Conservation (phyloP, 2,113 vertebrate species). For the Ceratotherium simum region DNA sequence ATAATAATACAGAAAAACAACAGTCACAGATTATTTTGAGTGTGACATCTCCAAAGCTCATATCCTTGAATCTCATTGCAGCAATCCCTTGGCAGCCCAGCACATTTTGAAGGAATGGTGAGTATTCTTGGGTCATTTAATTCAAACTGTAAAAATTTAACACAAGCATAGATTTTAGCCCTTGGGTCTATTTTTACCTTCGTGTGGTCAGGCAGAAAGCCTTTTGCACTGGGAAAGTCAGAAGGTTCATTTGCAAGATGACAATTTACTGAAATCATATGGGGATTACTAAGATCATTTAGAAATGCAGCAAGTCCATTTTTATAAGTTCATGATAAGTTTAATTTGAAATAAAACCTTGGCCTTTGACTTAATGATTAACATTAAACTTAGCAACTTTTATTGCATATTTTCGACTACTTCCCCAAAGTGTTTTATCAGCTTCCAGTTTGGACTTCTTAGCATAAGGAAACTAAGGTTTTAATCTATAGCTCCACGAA, state of each 20-base stretch:
- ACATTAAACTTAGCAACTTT: slow-evolving; percentile 36
- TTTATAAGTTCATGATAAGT: slow-evolving; percentile 52
- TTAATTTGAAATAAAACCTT: slow-evolving; percentile 60
- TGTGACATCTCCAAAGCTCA: background rate
- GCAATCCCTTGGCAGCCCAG: background rate
- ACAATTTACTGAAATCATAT: background rate
- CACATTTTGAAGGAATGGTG: background rate
- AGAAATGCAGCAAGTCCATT: slow-evolving; percentile 28
- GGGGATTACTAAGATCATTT: background rate
- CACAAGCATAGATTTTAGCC: slow-evolving; percentile 4
- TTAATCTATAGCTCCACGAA: background rate
- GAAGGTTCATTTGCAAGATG: background rate
- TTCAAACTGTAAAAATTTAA: slow-evolving; percentile 33
- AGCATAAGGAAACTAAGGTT: slow-evolving; percentile 21
- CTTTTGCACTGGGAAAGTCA: background rate
- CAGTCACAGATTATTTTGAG: background rate
- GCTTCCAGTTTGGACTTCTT: background rate
- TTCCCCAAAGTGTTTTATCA: slow-evolving; percentile 30
- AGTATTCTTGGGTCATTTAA: background rate
- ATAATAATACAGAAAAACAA: slow-evolving; percentile 42
- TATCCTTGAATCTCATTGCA: slow-evolving; percentile 14
- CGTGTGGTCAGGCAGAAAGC: background rate
- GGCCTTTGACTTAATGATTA: slow-evolving; percentile 37
- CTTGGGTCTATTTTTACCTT: background rate
- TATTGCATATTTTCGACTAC: background rate